Evolutionary conservation across 30 jellyfish, hydroid and myxozoan genomes (phyloP), one percentile per base, ranked within the genome.

Genomic region (Hydractinia echinata): DNA sequence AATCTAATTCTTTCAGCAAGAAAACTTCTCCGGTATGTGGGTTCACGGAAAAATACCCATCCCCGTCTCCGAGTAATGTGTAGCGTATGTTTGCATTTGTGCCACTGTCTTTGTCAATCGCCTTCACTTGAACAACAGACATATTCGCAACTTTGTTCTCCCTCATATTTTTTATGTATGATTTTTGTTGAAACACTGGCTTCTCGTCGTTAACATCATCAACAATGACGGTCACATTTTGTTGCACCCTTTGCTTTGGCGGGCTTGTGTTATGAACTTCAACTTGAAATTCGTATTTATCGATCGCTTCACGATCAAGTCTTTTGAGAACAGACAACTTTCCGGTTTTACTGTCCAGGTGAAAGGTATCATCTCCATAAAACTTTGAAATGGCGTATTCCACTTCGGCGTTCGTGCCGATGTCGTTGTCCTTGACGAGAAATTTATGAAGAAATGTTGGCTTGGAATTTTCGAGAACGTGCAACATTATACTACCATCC

Each of bases 101-200:
- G 68, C 95, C 91, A n/a, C 88, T 85, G 73, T 94, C 99, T 54
- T 61, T 79, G 70, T 94, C 99, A 20, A 67, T 53, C 52, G 99
- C 99, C 7, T 77, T 15, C 16, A 88, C 87, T 6, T 66, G 64
- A 39, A 94, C 61, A 19, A 94, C 86, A 4, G 95, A 79, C n/a
- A 85, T 18, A 54, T 94, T 88, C 52, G 79, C 61, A 19, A 86
- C 82, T 6, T 87, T 21, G 56, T 85, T 85, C 67, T 94, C 99
- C 14, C 87, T 85, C 7, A 94, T 81, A 16, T 72, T 84, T 55
- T 54, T 80, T 8, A 71, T 16, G 73, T 94, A 94, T 50, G 50
- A 16, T 11, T 86, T 64, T 77, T 85, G 79, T 7, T 81, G 77
- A 56, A 94, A 94, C 8, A 72, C 74, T 5, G 97, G 99, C 39